These are phyloP conservation scores for Danio albolineatus DNA, from an alignment of 2,797 vertebrate genomes.

Conservation along the genomic window DNA sequence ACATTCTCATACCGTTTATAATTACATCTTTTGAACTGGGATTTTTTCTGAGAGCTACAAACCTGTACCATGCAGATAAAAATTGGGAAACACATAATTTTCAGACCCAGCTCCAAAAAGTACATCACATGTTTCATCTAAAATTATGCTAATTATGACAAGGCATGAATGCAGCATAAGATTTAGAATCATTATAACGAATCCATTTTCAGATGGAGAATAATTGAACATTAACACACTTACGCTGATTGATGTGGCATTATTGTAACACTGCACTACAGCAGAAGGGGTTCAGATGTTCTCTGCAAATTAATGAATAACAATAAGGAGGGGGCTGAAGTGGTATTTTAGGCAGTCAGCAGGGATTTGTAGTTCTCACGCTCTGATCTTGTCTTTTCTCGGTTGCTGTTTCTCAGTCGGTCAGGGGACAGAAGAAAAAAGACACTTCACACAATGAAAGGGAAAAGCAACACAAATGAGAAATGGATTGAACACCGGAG, in stretches of 20 bases:
- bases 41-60: too few species aligned
- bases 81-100: too few species aligned
- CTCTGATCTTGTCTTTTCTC: constrained; percentile 34
- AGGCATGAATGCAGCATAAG: neutral
- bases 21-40: too few species aligned
- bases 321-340: constrained; percentile 21
- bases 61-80: too few species aligned
- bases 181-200: neutral
- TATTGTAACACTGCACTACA: constrained; percentile 45
- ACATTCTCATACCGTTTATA: too few species aligned
- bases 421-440: neutral
- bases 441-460: constrained; percentile 1
- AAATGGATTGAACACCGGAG: constrained; percentile 46
- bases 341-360: constrained; percentile 7
- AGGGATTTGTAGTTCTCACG: constrained; percentile 37
- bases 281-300: constrained; percentile 47
- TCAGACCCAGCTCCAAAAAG: too few species aligned
- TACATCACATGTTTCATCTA: neutral
- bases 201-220: constrained; percentile 2
- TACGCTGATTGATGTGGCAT: constrained; percentile 40
- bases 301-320: constrained; percentile 57
- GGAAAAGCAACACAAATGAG: constrained; percentile 1
- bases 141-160: neutral
- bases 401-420: constrained; percentile 21
- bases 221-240: constrained; percentile 24